phyloP scores from a whole-genome alignment of 2,797 vertebrate genomes.

The Bovichtus diacanthus region DNA sequence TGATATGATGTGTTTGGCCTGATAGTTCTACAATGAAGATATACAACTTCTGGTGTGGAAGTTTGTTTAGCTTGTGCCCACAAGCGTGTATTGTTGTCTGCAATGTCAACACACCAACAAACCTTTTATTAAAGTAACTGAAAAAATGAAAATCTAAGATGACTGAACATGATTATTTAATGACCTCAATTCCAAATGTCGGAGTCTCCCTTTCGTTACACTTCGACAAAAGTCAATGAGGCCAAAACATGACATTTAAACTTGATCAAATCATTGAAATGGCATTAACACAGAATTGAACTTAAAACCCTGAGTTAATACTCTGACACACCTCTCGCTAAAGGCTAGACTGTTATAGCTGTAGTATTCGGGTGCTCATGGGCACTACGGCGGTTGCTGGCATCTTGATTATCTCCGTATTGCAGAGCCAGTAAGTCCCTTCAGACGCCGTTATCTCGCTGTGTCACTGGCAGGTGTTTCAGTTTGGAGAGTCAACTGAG shows the following conservation, averaged over 20 bases:
- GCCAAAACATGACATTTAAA: slow-evolving; percentile 40
- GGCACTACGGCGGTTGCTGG: slow-evolving; percentile 12
- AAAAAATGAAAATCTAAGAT: not conserved
- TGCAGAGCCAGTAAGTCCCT: slow-evolving; percentile 16
- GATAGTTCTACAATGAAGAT: not conserved
- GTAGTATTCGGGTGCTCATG: slow-evolving; percentile 8
- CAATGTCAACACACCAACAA: not conserved
- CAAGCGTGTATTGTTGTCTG: not conserved
- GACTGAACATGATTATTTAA: slow-evolving; percentile 14
- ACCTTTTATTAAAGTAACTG: not conserved
- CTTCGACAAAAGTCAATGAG: slow-evolving; percentile 14
- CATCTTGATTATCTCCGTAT: slow-evolving; percentile 33
- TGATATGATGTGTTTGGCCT: not conserved
- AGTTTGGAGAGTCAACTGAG: slow-evolving; percentile 62
- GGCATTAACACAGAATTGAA: slow-evolving; percentile 12
- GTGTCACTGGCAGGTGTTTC: slow-evolving; percentile 63
- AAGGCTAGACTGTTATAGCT: not conserved
- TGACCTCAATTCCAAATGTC: slow-evolving; percentile 20
- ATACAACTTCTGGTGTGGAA: not conserved
- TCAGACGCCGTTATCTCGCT: slow-evolving; percentile 45
- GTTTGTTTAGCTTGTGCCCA: not conserved
- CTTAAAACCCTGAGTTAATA: slow-evolving; percentile 1
- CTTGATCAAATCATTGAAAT: slow-evolving; percentile 29
- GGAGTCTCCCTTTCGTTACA: slow-evolving; percentile 7
- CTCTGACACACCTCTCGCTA: not conserved